Evolutionary conservation across 2,113 vertebrate genomes (phyloP).

Genomic region (Pseudorasbora parva): DNA sequence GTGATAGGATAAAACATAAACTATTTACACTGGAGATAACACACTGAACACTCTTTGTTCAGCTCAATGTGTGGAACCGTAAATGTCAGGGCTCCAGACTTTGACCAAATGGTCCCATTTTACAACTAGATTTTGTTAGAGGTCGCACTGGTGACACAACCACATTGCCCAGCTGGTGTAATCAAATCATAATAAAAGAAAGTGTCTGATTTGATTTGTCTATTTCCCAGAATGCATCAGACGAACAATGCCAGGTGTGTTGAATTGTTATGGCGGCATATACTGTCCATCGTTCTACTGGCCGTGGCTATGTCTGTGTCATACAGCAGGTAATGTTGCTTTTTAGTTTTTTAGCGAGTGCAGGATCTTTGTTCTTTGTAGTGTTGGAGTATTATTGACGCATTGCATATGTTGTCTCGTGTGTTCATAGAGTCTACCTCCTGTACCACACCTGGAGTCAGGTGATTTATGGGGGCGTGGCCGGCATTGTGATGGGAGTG

Average conservation of each 20-base stretch:
- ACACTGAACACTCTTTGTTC: too few species aligned
- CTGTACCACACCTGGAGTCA: slow-evolving; percentile 98
- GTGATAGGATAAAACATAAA: too few species aligned
- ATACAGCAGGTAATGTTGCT: slow-evolving; percentile 89
- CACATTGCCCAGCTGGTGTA: too few species aligned
- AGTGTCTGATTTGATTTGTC: too few species aligned
- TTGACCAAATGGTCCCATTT: too few species aligned
- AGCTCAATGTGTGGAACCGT: too few species aligned
- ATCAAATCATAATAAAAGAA: too few species aligned
- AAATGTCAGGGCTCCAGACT: too few species aligned
- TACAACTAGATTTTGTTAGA: too few species aligned
- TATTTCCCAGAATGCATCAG: slow-evolving; percentile 93
- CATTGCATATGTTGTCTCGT: background rate
- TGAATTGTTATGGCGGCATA: slow-evolving; percentile 96
- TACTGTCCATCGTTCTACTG: slow-evolving; percentile 91
- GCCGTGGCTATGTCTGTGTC: slow-evolving; percentile 89
- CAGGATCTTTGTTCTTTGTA: background rate
- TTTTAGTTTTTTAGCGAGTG: background rate
- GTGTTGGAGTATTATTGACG: background rate
- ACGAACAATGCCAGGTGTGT: slow-evolving; percentile 98
- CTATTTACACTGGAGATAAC: too few species aligned
- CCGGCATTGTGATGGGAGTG: slow-evolving; percentile 86
- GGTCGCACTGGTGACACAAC: too few species aligned
- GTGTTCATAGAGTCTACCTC: slow-evolving; percentile 88
- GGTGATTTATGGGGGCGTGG: slow-evolving; percentile 90